Percentiles rank a stretch among this genome's conserved stretches.
Conservation (phyloP, 2,888 invertebrate species). For the Cheilosia vernalis region DNA sequence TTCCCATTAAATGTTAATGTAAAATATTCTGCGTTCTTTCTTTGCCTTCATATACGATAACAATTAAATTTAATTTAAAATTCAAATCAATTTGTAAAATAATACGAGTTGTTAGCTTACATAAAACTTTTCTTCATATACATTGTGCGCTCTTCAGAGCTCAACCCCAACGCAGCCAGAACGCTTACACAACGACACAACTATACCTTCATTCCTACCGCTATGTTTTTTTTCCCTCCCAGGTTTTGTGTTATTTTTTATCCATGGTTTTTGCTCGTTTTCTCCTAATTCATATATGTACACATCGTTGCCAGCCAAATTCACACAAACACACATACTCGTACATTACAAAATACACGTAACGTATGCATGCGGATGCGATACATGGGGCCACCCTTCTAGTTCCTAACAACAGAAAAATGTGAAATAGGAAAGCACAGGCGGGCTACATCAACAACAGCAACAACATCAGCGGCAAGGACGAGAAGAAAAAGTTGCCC, state of each 20-base stretch:
- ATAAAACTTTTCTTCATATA: constrained; percentile 58
- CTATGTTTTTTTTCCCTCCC: constrained; percentile 45
- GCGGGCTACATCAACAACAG: constrained; percentile 32
- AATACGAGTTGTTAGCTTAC: constrained; percentile 71
- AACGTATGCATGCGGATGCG: constrained; percentile 58
- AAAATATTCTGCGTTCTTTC: constrained; percentile 37
- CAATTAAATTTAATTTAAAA: constrained; percentile 74
- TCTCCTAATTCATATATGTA: constrained; percentile 74
- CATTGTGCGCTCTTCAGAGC: constrained; percentile 38
- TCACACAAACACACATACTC: constrained; percentile 28
- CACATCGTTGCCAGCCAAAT: constrained; percentile 48
- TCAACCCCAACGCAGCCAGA: neutral
- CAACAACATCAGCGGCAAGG: constrained; percentile 14
- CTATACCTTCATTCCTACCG: constrained; percentile 59
- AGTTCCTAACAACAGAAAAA: constrained; percentile 70
- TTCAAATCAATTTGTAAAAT: constrained; percentile 75
- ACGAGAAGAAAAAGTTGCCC: constrained; percentile 76
- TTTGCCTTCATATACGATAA: constrained; percentile 44
- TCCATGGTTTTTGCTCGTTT: constrained; percentile 55
- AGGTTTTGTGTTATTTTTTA: constrained; percentile 48
- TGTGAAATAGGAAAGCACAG: constrained; percentile 62
- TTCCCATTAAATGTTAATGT: constrained; percentile 35
- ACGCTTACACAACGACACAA: constrained; percentile 39
- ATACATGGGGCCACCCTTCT: constrained; percentile 73
- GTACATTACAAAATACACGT: constrained; percentile 43